Evolutionary conservation across 2,888 invertebrate genomes (phyloP), one percentile per base, ranked within the genome.

Genomic region (Brassicogethes aeneus): DNA sequence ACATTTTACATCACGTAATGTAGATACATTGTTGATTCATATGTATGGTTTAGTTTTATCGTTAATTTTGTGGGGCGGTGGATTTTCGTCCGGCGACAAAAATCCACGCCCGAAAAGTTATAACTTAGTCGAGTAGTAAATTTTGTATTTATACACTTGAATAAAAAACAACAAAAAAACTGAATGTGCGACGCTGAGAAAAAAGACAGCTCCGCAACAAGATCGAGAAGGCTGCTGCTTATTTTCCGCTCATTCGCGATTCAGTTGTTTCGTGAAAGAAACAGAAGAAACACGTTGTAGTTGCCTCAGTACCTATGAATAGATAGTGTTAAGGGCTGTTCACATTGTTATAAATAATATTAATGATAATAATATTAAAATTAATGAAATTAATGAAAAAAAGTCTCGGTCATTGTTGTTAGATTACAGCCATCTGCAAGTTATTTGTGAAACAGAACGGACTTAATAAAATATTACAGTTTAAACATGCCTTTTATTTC

Each of bases 221-320:
- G 10, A 23, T 23, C 23, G 23, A 23, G 23, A 7, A 7, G 23
- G 23, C 23, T 23, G 5, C 23, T n/a, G n/a, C n/a, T n/a, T n/a
- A n/a, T n/a, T 23, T 23, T 23, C 10, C 23, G 23, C 23, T 7
- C n/a, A 10, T 23, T 23, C 5, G 23, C 23, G 23, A 7, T 23
- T 23, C 23, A 23, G 10, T 23, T n/a, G n/a, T n/a, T n/a, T n/a
- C n/a, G n/a, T n/a, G n/a, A 23, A 23, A 23, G 10, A 23, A 13
- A 47, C 41, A 47, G 41, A 31, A n/a, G 7, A 40, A 56, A 54
- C 59, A 62, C 58, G 60, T 63, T 63, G 66, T 67, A 66, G 65
- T 64, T 66, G 68, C 68, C 67, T 65, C 62, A 67, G 63, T 66
- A 67, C 66, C 64, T 67, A 61, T 68, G 67, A 66, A 61, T 67